phyloP scores from a whole-genome alignment of 2,113 vertebrate genomes.

The Motacilla tschutschensis region DNA sequence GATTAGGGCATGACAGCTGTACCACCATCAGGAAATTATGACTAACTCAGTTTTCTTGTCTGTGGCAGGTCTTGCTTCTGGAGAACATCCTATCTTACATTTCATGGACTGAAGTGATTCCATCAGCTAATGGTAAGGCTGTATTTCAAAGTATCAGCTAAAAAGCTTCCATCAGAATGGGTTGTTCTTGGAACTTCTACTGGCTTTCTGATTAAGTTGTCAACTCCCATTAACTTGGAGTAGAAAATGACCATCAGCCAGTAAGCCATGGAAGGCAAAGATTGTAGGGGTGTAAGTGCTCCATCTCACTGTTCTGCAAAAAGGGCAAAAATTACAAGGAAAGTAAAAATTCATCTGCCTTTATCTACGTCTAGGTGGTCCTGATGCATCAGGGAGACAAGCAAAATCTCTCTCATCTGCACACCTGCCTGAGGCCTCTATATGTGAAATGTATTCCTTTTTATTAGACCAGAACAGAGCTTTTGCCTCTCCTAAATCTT shows the following conservation, averaged over 20 bases:
- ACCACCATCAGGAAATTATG: not conserved
- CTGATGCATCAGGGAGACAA: not conserved
- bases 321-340: not conserved
- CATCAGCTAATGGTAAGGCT: constrained; percentile 70
- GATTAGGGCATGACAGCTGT: not conserved
- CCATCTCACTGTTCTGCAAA: not conserved
- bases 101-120: constrained; percentile 70
- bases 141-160: not conserved
- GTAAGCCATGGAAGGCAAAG: not conserved
- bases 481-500: not conserved
- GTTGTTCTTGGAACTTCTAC: not conserved
- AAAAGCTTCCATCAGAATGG: not conserved
- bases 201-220: not conserved
- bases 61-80: constrained; percentile 60
- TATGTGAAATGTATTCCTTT: not conserved
- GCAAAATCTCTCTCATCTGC: not conserved
- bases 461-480: not conserved
- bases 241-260: not conserved
- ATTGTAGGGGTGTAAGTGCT: not conserved
- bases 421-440: not conserved
- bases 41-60: not conserved
- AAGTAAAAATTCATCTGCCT: not conserved
- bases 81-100: constrained; percentile 74
- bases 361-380: not conserved
- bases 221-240: not conserved